Base-by-base conservation (phyloP, 2,797 vertebrate genomes). In the Xenopus petersii region DNA sequence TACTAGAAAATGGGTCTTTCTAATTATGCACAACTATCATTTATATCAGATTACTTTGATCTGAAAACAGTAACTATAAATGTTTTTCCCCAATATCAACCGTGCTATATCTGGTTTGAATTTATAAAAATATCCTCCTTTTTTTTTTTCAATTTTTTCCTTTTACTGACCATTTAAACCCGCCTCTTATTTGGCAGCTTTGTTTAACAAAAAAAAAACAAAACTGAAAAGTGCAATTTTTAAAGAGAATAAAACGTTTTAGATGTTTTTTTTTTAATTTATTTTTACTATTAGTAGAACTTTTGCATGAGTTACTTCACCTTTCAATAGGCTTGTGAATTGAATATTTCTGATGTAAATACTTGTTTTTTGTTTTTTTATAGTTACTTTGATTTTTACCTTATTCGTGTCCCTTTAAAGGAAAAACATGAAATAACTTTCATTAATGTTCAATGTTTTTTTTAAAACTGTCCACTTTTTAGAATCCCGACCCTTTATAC, bases 261-360 rank as follows among this genome's bases (percentile, higher is more conserved):
- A 51, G 49, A 51, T 51, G 48, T 2, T 13, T 49, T 51, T 51
- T 42, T 42, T 42, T 5, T 5, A 42, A 51, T 51, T 51, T 51
- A 51, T 51, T 51, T 42, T 51, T 12, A 51, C 15, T 51, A 4
- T 4, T 51, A 51, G 11, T 58, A 21, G 55, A 15, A 58, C 17
- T 65, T 67, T 56, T 69, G 51, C 54, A 59, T 59, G 54, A 9
- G n/a, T 33, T 33, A 33, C 30, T 63, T 33, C 13, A 21, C 26
- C 36, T 17, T 59, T 17, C 33, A 9, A 47, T 24, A 63, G n/a
- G 11, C 10, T 74, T 49, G 24, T 49, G 58, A 47, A 21, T 67
- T 59, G 63, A 55, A 15, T 17, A 63, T 63, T 73, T 64, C 17
- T 72, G 42, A 64, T 78, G 75, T 77, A 73, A 77, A 78, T 68